Base-by-base conservation (phyloP, 2,888 invertebrate species). In the Subacronicta megacephala region DNA sequence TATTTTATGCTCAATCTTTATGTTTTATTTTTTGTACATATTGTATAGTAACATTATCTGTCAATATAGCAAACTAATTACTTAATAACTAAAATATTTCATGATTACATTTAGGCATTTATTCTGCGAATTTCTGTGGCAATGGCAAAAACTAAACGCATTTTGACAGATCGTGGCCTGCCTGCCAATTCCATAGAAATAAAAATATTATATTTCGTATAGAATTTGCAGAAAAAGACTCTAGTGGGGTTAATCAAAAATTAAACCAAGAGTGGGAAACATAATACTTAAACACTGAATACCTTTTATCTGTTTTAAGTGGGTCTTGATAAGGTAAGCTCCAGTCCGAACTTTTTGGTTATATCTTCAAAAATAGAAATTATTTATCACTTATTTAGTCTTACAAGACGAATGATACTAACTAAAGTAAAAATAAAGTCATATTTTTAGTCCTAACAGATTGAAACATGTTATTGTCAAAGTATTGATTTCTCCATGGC, bases 401-500 rank as follows among this genome's bases (percentile, higher is more conserved):
- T 54, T 68, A 51, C 31, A 62, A 45, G 55, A 41, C 15, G 43
- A 58, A 56, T 42, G 54, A 63, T 53, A 65, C 44, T 60, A 78
- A 69, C 62, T 62, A 62, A 72, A 72, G 49, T 55, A 67, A 38
- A 46, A 33, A 41, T 58, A 60, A 64, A 55, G 16, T 37, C 54
- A 55, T 46, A 36, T 61, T 49, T 36, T 49, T 36, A 56, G 51
- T 15, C 10, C 56, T 53, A 45, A 62, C 57, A 52, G 52, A 6
- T 57, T 35, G 29, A 45, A 61, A 63, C 67, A 56, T 73, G 66
- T 75, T 79, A 75, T 64, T 79, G 77, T 58, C 62, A 73, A 65
- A 55, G 63, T 70, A 79, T 80, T 77, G 76, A 83, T 81, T 81
- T 85, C 76, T 66, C 85, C 86, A 89, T 89, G 83, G 72, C 81